Base-by-base conservation (phyloP, 2,888 invertebrate species). In the Chaetoderma sp. region DNA sequence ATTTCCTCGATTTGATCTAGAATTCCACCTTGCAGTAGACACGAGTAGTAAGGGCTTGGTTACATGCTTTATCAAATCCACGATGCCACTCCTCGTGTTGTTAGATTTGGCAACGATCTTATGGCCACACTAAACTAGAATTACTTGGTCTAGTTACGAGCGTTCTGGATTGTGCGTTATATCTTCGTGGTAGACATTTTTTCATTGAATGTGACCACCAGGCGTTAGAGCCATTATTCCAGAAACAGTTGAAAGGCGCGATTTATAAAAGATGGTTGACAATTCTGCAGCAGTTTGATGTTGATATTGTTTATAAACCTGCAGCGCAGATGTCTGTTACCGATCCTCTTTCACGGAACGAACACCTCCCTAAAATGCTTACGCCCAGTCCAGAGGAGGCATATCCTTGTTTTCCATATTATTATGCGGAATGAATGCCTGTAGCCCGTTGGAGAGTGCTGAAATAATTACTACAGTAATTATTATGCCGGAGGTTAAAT, bases 221-320 rank as follows among this genome's bases (percentile, higher is more conserved):
- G 44, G 54, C 54, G 32, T 44, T 60, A 4, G 44, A 54, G 25
- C 60, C 55, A 1, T 33, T 65, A 60, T n/a, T 49, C 21, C 64
- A 65, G 39, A 65, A 65, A 50, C 56, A 65, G 50, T 44, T 65
- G 0, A 60, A 55, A 36, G 64, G 64, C 23, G 55, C 59, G 10
- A 63, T 63, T 33, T 63, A 63, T 39, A 50, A 57, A 25, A 54
- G 63, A n/a, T 63, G 47, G 57, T 50, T 57, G n/a, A 47, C 63
- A 6, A 42, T 63, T n/a, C 39, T 63, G 2, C 64, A 65, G 44
- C 49, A 65, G 28, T 65, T 65, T 32, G 39, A 52, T 45, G 59
- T 65, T 55, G 36, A 60, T 39, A 60, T 65, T 23, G 45, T 39
- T 21, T 65, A 65, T 23, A 65, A 60, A 39, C 58, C 54, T 10